Percentiles rank a stretch among this genome's conserved stretches.
Conservation (phyloP, 2,888 invertebrate species). For the Muschampia plurimacula region DNA sequence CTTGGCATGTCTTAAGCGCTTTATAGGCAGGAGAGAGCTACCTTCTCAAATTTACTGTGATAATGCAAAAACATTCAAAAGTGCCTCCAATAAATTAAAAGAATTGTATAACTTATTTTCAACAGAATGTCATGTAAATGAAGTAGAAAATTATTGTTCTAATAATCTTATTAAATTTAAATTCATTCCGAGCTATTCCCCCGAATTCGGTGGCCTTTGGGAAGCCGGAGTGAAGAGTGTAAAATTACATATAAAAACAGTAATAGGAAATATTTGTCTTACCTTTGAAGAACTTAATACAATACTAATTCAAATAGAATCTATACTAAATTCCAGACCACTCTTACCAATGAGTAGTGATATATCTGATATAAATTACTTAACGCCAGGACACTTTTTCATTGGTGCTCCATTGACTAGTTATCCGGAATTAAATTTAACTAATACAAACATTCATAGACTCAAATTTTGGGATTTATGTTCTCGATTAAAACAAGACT, state of each 20-base stretch:
- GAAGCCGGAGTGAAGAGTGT: neutral
- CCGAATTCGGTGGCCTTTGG: neutral
- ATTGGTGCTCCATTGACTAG: neutral
- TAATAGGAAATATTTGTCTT: neutral
- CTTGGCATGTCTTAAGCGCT: neutral
- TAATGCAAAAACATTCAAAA: neutral
- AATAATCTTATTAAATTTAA: neutral
- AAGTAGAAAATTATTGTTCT: neutral
- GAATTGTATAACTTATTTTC: neutral
- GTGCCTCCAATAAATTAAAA: neutral
- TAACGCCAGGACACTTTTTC: neutral
- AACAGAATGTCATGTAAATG: neutral
- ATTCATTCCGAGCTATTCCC: neutral
- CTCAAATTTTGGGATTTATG: neutral
- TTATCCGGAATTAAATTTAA: neutral
- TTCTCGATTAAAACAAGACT: neutral
- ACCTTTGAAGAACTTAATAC: neutral
- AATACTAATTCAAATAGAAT: neutral
- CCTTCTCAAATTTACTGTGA: neutral
- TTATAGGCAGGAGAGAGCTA: neutral
- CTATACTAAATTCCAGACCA: neutral
- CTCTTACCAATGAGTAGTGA: neutral
- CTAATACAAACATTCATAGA: neutral
- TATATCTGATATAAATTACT: neutral
- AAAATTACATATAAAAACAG: neutral